Base-by-base conservation (phyloP, 2,797 vertebrate species). In the Mastacembelus armatus region DNA sequence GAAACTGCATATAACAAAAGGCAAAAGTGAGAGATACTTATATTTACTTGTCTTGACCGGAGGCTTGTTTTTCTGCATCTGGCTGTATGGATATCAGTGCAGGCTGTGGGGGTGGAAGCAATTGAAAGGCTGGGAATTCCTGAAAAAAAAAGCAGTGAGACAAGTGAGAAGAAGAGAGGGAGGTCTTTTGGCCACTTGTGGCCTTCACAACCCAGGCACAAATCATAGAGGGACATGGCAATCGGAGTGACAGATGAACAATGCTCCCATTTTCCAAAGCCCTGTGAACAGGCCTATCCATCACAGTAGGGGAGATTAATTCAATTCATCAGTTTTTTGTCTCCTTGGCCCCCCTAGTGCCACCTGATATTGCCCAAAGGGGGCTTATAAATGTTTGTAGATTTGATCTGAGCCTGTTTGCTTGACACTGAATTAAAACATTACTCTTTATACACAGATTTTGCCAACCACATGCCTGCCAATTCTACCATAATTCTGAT, bases 211-310 rank as follows among this genome's bases (percentile, higher is more conserved):
- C 78, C 43, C 71, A 66, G 78, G 85, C 88, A 88, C 90, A 91
- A 92, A 93, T 94, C 91, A 93, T 91, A 92, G 87, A 88, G 87
- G 79, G 87, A 90, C 79, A 85, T 90, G 89, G 85, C 91, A 88
- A 92, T 93, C 86, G 72, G 89, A 94, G 92, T 93, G 93, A 93
- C 91, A 94, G 89, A 92, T 91, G 92, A 94, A 93, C 92, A 94
- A 93, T 91, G 91, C 85, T 78, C 84, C 89, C 50, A 80, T 92
- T 92, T 91, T 92, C 80, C 89, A 87, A 59, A 89, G 90, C 85
- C 88, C 89, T 88, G 88, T 79, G 88, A 94, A 93, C 92, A 89
- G 89, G 78, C 87, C 92, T 89, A 93, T 94, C 93, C 87, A 93
- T 93, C 93, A 94, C 77, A 7, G 59, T 73, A 61, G 82, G 71